Conservation (phyloP, 2,888 invertebrate species). For the Atethmia centrago region DNA sequence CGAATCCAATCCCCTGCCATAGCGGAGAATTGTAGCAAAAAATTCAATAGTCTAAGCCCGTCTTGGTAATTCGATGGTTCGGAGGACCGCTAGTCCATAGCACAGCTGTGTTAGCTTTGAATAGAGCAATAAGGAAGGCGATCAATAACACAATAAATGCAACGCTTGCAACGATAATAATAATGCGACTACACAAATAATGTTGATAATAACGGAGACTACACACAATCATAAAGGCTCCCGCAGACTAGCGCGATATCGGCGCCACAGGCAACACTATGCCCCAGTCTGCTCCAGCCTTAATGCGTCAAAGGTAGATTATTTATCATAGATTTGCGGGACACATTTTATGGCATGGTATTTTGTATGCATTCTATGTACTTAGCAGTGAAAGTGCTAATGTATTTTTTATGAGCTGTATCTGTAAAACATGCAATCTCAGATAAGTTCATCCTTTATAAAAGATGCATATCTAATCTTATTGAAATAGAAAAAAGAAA, state of each 20-base stretch:
- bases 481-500: constrained; percentile 75
- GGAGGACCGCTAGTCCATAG: constrained; percentile 24
- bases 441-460: constrained; percentile 74
- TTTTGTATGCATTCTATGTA: no score
- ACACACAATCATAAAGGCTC: no score
- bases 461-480: constrained; percentile 76
- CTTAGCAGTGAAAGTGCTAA: no score
- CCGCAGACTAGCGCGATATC: no score
- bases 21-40: constrained; percentile 42
- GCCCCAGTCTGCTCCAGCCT: no score
- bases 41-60: constrained; percentile 32
- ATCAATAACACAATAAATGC: constrained; percentile 33
- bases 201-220: constrained; percentile 13
- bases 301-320: no score
- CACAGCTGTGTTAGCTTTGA: constrained; percentile 52
- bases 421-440: constrained; percentile 74
- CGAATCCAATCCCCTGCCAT: constrained; percentile 46
- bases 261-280: no score
- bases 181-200: no score
- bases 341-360: no score
- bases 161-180: constrained; percentile 7
- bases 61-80: constrained; percentile 35
- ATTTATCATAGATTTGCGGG: no score
- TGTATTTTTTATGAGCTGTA: constrained; percentile 68
- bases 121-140: constrained; percentile 11